These are phyloP conservation scores for Brachyptera risi DNA, from an alignment of 2,888 invertebrate genomes.

Conservation along the genomic window DNA sequence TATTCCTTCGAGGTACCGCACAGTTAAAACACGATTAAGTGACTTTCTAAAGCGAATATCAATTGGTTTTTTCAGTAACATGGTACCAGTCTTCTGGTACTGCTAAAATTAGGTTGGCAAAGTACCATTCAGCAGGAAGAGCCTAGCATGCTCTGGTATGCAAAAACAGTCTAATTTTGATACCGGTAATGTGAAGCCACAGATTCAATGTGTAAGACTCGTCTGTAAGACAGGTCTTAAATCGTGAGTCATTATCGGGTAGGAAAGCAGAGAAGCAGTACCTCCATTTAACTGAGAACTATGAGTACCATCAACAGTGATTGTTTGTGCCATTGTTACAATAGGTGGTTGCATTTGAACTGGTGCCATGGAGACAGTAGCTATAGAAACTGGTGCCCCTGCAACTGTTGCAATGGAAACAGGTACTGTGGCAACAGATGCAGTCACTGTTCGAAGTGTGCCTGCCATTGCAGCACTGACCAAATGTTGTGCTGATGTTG, in stretches of 20 bases:
- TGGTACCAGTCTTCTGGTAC: too few relatives aligned
- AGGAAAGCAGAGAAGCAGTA: slow-evolving; percentile 58
- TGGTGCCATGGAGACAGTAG: slow-evolving; percentile 52
- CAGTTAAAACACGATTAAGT: too few relatives aligned
- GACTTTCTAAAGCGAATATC: too few relatives aligned
- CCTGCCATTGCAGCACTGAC: slow-evolving; percentile 45
- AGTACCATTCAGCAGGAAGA: too few relatives aligned
- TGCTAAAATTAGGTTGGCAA: too few relatives aligned
- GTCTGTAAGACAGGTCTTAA: neutral
- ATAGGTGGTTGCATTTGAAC: slow-evolving; percentile 54
- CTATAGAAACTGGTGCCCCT: slow-evolving; percentile 54
- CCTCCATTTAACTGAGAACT: slow-evolving; percentile 43
- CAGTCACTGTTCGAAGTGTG: slow-evolving; percentile 52
- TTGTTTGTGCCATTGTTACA: slow-evolving; percentile 54
- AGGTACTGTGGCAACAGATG: slow-evolving; percentile 57
- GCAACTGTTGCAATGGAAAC: slow-evolving; percentile 58
- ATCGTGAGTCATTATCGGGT: slow-evolving; percentile 58
- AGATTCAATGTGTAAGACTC: neutral
- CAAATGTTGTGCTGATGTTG: slow-evolving; percentile 45
- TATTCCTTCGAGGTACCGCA: too few relatives aligned
- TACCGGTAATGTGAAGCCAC: too few relatives aligned
- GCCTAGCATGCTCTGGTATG: too few relatives aligned
- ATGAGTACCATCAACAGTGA: slow-evolving; percentile 41
- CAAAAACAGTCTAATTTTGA: too few relatives aligned
- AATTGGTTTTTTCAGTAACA: too few relatives aligned